Conservation (phyloP, 2,797 vertebrate species). For the Bradypodion ventrale region DNA sequence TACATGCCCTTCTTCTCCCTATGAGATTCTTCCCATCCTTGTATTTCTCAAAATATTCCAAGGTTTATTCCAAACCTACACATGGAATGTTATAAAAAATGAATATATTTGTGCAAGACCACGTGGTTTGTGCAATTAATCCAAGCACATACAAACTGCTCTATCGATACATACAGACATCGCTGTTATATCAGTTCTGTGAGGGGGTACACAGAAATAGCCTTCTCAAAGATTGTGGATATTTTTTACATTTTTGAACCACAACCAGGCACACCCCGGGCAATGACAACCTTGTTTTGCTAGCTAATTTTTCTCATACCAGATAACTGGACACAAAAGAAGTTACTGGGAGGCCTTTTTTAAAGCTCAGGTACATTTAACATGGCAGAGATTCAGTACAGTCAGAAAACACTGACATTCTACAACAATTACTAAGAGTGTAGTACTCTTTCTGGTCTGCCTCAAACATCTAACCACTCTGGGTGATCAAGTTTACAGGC, state of each 20-base stretch:
- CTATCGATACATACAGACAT: not conserved
- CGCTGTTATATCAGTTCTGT: too few species aligned
- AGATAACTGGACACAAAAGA: too few species aligned
- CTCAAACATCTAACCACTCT: slow-evolving; percentile 17
- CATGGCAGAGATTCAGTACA: not conserved
- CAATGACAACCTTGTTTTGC: too few species aligned
- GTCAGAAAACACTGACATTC: not conserved
- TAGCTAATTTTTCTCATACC: too few species aligned
- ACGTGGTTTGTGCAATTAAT: not conserved
- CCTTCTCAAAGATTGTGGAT: too few species aligned
- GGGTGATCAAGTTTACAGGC: slow-evolving; percentile 21
- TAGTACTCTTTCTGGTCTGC: not conserved
- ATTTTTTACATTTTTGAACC: too few species aligned
- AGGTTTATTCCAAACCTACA: not conserved
- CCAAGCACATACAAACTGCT: not conserved
- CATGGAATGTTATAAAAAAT: not conserved
- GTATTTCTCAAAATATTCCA: not conserved
- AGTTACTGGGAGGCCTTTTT: not conserved
- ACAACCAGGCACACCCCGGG: too few species aligned
- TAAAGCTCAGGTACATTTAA: not conserved
- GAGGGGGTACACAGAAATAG: too few species aligned
- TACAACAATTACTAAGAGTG: not conserved
- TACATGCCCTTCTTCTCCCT: not conserved
- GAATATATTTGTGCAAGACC: not conserved
- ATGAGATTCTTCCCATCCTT: not conserved